These are phyloP conservation scores for Nothocercus julius DNA, from an alignment of 2,113 vertebrate genomes.

Conservation along the genomic window DNA sequence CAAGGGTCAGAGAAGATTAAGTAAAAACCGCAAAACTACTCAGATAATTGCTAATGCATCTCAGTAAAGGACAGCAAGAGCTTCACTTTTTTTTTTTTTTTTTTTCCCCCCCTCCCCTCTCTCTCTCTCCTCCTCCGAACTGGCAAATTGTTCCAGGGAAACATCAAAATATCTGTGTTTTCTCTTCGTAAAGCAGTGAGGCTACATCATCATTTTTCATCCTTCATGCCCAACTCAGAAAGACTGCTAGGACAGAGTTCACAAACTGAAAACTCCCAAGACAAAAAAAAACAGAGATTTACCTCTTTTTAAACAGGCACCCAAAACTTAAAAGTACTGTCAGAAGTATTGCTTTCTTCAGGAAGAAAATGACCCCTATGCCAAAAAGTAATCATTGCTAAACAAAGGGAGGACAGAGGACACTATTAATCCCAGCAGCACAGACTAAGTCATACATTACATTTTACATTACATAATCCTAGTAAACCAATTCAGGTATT, in stretches of 20 bases:
- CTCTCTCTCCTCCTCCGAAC: background rate
- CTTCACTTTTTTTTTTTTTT: background rate
- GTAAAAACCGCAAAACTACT: background rate
- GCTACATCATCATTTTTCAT: background rate
- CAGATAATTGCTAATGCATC: background rate
- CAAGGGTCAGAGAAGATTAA: rapidly evolving
- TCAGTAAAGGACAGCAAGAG: background rate
- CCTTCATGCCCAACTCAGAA: background rate
- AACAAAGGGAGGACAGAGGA: background rate
- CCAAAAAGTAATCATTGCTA: background rate
- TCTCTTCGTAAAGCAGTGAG: background rate
- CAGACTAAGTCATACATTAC: background rate
- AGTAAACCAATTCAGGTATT: background rate
- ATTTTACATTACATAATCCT: background rate
- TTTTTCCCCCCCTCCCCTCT: too few species aligned
- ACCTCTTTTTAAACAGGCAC: background rate
- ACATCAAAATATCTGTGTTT: background rate
- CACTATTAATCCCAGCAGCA: background rate
- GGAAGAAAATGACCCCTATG: background rate
- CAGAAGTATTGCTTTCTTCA: background rate
- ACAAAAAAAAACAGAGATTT: background rate
- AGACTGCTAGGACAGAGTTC: background rate
- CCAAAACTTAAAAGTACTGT: background rate
- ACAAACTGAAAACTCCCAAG: background rate
- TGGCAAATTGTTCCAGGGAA: background rate